Base-by-base conservation (phyloP, 2,888 invertebrate genomes). In the Eupelmus urozonus region DNA sequence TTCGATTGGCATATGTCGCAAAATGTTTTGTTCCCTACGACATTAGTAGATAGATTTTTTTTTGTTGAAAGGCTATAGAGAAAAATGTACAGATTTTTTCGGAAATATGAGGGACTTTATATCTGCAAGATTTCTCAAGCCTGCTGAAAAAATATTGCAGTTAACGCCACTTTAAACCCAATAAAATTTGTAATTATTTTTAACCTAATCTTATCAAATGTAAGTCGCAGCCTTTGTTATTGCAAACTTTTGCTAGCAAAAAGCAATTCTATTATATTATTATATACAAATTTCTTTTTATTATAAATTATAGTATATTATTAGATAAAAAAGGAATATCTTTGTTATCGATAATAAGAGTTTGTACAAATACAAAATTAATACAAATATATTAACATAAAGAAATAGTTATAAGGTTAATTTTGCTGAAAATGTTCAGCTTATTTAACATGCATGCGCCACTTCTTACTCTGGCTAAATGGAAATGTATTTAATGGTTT, bases 1-100 rank as follows among this genome's bases (percentile, higher is more conserved):
- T 94, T 95, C 85, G 94, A 92, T 92, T 92, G 94, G 93, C 96
- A 96, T 90, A 94, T 92, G 91, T 96, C 96, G 91, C 96, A 96
- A 90, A 95, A 93, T 87, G 96, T 96, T 94, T 95, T 96, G 94
- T 96, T 96, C 96, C 96, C 96, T 96, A 94, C 85, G 88, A 84
- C 87, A 88, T 88, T 71, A 63, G 69, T 66, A 77, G 40, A 71
- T 23, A 65, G 42, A 65, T 51, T 53, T 60, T 65, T 72, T 69
- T 60, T 23, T 63, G 9, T 70, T 67, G 42, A 65, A 45, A 20
- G 23, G 40, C 55, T 63, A 57, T 55, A 59, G 18, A 72, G 7
- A 20, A 45, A 25, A 40, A 34, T 40, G 29, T 49, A 42, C n/a
- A 45, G 7, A 13, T 18, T 27, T 29, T 9, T 20, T 42, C 23